Conservation (phyloP, 92 coral and sea anemone species). For the Blastomussa wellsi region DNA sequence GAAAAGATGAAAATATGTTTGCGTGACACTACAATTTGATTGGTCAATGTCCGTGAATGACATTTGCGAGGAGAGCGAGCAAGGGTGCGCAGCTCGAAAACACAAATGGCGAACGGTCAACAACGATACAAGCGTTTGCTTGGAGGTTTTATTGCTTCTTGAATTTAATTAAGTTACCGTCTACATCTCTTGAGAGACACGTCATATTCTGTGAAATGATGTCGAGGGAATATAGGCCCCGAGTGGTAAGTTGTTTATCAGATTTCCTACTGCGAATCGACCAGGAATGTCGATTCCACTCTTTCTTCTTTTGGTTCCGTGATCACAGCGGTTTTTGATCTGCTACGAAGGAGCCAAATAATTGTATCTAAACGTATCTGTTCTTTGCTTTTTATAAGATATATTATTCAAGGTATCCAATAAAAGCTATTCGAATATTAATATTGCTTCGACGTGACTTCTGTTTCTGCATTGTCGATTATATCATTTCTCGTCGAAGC, state of each 20-base stretch:
- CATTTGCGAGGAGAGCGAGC: neutral
- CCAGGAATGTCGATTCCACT: constrained; percentile 1
- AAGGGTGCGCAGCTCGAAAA: constrained; percentile 1
- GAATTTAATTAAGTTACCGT: constrained; percentile 8
- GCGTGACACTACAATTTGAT: constrained; percentile 28
- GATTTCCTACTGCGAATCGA: constrained; percentile 34
- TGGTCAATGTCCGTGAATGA: constrained; percentile 26
- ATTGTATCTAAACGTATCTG: neutral
- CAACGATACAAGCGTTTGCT: constrained; percentile 1
- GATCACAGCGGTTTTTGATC: neutral
- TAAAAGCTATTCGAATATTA: neutral
- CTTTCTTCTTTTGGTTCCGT: neutral
- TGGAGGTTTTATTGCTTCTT: constrained; percentile 24
- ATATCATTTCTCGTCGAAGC: neutral
- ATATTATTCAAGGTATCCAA: neutral
- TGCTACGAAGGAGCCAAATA: neutral
- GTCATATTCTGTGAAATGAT: constrained; percentile 14
- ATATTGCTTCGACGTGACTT: neutral
- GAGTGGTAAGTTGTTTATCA: constrained; percentile 36
- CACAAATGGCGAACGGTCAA: constrained; percentile 35
- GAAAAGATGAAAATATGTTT: neutral
- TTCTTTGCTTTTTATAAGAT: neutral
- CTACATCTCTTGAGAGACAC: neutral
- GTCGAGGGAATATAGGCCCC: constrained; percentile 49
- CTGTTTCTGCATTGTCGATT: neutral